Percentiles rank a stretch among this genome's conserved stretches.
These are phyloP conservation scores for Melangyna quadrimaculata DNA, from an alignment of 2,888 invertebrate genomes.

Conservation along the genomic window DNA sequence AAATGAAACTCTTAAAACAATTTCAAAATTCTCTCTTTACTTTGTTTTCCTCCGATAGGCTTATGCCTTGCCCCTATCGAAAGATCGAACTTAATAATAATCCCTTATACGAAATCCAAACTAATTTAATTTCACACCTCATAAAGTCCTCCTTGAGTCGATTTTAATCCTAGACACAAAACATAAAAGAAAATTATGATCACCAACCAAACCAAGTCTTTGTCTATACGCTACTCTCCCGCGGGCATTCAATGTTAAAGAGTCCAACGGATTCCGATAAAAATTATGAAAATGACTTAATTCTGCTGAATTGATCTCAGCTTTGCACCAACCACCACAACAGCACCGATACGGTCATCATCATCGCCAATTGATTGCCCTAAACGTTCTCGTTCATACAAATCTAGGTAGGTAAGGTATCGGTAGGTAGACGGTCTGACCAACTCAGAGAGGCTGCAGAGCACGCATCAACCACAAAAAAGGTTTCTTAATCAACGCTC, in stretches of 20 bases:
- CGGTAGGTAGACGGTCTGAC: background rate
- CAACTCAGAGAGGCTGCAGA: background rate
- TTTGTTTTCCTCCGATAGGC: background rate
- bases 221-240: slow-evolving; percentile 8
- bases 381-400: slow-evolving; percentile 41
- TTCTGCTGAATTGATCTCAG: slow-evolving; percentile 62
- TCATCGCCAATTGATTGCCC: slow-evolving; percentile 69
- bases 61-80: background rate
- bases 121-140: slow-evolving; percentile 60
- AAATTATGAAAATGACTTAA: slow-evolving; percentile 72
- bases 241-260: slow-evolving; percentile 43
- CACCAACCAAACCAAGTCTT: slow-evolving; percentile 14
- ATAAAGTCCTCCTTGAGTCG: slow-evolving; percentile 50
- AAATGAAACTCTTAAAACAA: background rate
- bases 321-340: slow-evolving; percentile 63
- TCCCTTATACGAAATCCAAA: slow-evolving; percentile 8
- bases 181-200: slow-evolving; percentile 42
- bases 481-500: slow-evolving; percentile 69
- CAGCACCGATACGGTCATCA: slow-evolving; percentile 64
- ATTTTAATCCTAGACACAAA: slow-evolving; percentile 43
- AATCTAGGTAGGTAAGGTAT: background rate
- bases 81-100: background rate
- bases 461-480: slow-evolving; percentile 38
- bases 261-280: slow-evolving; percentile 68
- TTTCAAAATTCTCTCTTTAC: background rate